Conservation (phyloP, 2,797 vertebrate species). For the Parauchenoglanis punctatus region DNA sequence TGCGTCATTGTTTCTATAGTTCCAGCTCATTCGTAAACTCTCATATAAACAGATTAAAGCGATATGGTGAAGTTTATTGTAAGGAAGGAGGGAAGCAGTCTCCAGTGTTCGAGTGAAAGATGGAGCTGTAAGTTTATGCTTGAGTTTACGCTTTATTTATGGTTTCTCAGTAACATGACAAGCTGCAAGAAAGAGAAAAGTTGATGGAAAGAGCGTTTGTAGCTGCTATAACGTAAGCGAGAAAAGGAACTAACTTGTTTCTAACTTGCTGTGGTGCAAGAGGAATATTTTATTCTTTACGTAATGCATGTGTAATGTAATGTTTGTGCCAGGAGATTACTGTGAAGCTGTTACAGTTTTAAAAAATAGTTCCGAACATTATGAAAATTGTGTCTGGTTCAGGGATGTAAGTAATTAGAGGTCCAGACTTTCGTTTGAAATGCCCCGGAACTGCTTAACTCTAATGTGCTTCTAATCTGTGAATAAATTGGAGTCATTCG, state of each 20-base stretch:
- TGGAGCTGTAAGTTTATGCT: too few relatives aligned
- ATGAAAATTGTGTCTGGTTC: conserved; percentile 28
- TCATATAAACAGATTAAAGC: background rate
- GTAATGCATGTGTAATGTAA: background rate
- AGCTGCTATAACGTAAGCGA: background rate
- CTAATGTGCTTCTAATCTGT: conserved; percentile 22
- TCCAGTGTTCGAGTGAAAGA: background rate
- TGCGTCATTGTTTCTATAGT: background rate
- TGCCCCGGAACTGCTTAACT: conserved; percentile 15
- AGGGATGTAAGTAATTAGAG: conserved; percentile 10
- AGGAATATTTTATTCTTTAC: background rate
- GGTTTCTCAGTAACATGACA: too few relatives aligned
- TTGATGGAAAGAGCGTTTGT: background rate
- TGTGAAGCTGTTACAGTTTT: conserved; percentile 35
- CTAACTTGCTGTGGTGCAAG: too few relatives aligned
- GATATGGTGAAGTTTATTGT: background rate
- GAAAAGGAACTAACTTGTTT: background rate
- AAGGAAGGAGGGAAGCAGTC: background rate
- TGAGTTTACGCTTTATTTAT: too few relatives aligned
- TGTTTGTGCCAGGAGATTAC: conserved; percentile 16
- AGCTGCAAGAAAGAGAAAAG: too few relatives aligned
- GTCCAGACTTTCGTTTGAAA: conserved; percentile 1
- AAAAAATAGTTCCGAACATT: conserved; percentile 41
- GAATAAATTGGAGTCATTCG: conserved; percentile 16
- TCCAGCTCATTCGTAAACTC: background rate